phyloP scores from a whole-genome alignment of 1,140 invertebrate species.

The Hylaeus volcanicus region DNA sequence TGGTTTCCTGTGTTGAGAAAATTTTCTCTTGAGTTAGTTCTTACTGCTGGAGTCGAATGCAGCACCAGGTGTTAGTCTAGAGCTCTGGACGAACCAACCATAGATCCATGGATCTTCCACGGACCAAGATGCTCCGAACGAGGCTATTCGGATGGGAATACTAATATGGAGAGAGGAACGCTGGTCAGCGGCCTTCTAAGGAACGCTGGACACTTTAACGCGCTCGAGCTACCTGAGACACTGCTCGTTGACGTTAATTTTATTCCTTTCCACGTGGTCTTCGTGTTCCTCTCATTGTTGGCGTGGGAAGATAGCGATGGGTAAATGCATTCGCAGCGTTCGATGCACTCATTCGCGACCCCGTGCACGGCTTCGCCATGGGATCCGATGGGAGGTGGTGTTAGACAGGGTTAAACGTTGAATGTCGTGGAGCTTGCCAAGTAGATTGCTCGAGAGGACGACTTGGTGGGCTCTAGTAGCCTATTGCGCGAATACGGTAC shows the following conservation, averaged over 20 bases:
- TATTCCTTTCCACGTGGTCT: not conserved
- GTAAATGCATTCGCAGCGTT: constrained; percentile 1
- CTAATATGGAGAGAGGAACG: constrained; percentile 45
- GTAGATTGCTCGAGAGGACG: too few species aligned
- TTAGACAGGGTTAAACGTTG: not conserved
- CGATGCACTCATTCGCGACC: constrained; percentile 17
- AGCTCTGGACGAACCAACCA: not conserved
- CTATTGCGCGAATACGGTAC: too few species aligned
- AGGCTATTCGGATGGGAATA: constrained; percentile 34
- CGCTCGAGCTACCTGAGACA: not conserved
- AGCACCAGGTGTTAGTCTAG: too few species aligned
- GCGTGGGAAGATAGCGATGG: constrained; percentile 17
- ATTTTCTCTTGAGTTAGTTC: too few species aligned
- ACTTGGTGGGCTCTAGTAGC: too few species aligned
- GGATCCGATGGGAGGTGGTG: not conserved
- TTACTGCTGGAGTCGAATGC: too few species aligned
- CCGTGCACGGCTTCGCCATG: not conserved
- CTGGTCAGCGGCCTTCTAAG: not conserved
- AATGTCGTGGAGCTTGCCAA: not conserved
- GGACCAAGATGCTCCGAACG: constrained; percentile 2
- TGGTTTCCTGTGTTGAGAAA: too few species aligned
- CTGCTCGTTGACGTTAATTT: not conserved
- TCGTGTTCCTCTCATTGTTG: constrained; percentile 6
- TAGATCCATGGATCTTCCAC: not conserved
- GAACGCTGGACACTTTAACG: constrained; percentile 11